phyloP scores from a whole-genome alignment of 2,888 invertebrate genomes.

The Xanthorhoe spadicearia region DNA sequence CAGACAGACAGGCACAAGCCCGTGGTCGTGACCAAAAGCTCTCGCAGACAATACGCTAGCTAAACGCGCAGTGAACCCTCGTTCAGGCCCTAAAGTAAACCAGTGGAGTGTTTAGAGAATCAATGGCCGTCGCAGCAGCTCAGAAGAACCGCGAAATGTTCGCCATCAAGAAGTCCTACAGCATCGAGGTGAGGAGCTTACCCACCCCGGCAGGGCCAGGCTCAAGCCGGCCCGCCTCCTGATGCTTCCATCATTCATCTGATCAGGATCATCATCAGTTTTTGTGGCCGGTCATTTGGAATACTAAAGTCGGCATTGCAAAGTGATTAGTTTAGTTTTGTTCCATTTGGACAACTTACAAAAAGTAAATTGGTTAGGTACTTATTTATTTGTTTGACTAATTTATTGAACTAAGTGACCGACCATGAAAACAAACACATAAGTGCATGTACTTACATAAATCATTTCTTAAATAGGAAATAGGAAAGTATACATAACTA shows the following conservation, averaged over 20 bases:
- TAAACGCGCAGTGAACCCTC: slow-evolving; percentile 82
- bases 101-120: slow-evolving; percentile 78
- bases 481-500: neutral
- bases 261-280: slow-evolving; percentile 42
- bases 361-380: too few relatives aligned
- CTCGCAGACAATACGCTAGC: slow-evolving; percentile 83
- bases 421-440: slow-evolving; percentile 36
- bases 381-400: neutral
- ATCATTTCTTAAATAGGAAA: neutral
- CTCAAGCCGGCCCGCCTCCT: slow-evolving; percentile 40
- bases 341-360: neutral
- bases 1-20: slow-evolving; percentile 85
- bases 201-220: slow-evolving; percentile 36
- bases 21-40: slow-evolving; percentile 86
- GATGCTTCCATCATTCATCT: slow-evolving; percentile 47
- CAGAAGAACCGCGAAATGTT: slow-evolving; percentile 98
- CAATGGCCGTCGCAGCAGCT: slow-evolving; percentile 95
- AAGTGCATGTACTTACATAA: slow-evolving; percentile 7
- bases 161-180: slow-evolving; percentile 98
- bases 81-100: slow-evolving; percentile 80
- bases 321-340: slow-evolving; percentile 27
- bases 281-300: slow-evolving; percentile 46
- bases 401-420: slow-evolving; percentile 33
- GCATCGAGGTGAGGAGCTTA: slow-evolving; percentile 94
- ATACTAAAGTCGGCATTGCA: slow-evolving; percentile 23